Evolutionary conservation across 2,888 invertebrate genomes (phyloP), one percentile per base, ranked within the genome.

Genomic region (Heteromurus nitidus): DNA sequence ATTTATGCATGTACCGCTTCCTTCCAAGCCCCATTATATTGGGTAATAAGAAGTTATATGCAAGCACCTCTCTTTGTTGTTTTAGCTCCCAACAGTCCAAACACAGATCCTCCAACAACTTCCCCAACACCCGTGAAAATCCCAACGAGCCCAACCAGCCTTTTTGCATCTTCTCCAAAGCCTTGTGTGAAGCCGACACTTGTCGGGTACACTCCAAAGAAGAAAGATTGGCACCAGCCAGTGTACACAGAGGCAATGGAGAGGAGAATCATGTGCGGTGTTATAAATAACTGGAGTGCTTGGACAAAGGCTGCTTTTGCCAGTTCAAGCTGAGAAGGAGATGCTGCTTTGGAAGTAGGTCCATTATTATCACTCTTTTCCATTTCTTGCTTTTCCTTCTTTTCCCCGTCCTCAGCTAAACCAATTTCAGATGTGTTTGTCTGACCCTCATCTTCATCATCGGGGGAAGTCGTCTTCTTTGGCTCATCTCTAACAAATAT

Each of bases 141-240:
- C 16, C 98, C 98, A 0, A 96, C 96, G 5, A 99, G 91, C 0
- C 98, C 98, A 24, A 98, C 94, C 24, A 97, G 92, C 86, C 95
- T 94, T 88, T 97, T 97, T 0, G 94, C 93, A 69, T 93, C 92
- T 7, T 92, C 92, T 0, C 95, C 94, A 89, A 98, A 94, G 3
- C 91, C 90, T 68, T 91, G 89, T 0, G 97, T 98, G 89, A 96
- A 96, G 30, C 83, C 84, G 7, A 83, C 83, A 86, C 95, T 94
- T 0, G 97, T 92, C 36, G 98, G 95, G 90, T 98, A 99, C 0
- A 99, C 97, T 0, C 97, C 97, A 88, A 96, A 96, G 91, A 95
- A 97, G 91, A 99, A 99, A 0, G 97, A 96, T 62, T 97, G 90
- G 88, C 96, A 96, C 76, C 98, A 90, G 24, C 99, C 97, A 96